phyloP scores from a whole-genome alignment of 2,888 invertebrate genomes.

The Brachyopa scutellaris region DNA sequence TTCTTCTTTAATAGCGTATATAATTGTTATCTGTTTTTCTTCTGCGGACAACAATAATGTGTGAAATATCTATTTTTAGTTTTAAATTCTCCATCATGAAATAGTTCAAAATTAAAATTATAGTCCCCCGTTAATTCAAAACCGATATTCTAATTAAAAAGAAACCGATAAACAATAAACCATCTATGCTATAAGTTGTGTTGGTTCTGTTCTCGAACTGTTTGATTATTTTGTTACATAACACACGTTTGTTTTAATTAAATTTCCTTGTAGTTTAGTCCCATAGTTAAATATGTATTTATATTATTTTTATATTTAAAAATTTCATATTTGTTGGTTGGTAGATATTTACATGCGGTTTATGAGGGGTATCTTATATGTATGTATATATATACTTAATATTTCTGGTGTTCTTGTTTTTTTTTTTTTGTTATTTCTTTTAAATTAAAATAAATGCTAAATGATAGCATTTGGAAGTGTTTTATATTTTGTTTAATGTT shows the following conservation, averaged over 20 bases:
- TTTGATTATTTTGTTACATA: neutral
- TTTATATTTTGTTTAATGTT: neutral
- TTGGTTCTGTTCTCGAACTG: too few species aligned
- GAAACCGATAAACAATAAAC: too few species aligned
- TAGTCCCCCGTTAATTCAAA: slow-evolving; percentile 1
- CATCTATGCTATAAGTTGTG: too few species aligned
- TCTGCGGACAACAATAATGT: slow-evolving; percentile 32
- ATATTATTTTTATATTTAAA: slow-evolving; percentile 1
- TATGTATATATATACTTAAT: slow-evolving; percentile 12
- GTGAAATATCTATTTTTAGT: too few species aligned
- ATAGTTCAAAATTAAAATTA: neutral
- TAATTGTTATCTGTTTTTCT: neutral
- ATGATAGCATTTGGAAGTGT: slow-evolving; percentile 29
- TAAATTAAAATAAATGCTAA: neutral
- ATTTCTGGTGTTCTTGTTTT: slow-evolving; percentile 8
- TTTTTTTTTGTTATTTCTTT: neutral
- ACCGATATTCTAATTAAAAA: neutral
- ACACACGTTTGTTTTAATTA: neutral
- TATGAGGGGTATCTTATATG: neutral
- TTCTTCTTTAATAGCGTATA: slow-evolving; percentile 21
- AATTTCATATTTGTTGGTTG: slow-evolving; percentile 9
- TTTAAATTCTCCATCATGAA: neutral
- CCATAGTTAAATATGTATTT: slow-evolving; percentile 35
- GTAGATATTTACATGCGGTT: slow-evolving; percentile 39
- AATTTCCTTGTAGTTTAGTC: slow-evolving; percentile 33